phyloP scores from a whole-genome alignment of 2,113 vertebrate genomes.

The Aythya baeri region DNA sequence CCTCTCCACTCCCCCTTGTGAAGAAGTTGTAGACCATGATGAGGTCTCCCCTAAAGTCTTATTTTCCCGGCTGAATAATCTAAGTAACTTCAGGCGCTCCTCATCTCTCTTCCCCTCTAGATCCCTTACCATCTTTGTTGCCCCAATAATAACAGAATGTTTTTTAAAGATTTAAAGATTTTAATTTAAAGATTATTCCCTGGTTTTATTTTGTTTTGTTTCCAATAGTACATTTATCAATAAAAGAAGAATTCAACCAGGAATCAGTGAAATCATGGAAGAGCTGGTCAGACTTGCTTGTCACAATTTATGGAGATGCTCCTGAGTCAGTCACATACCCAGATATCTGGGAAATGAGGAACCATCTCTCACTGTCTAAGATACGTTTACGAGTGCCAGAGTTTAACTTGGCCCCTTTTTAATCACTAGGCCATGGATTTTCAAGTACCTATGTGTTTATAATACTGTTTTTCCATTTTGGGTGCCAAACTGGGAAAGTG shows the following conservation, averaged over 20 bases:
- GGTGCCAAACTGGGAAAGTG: neutral
- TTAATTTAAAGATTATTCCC: neutral
- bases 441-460: neutral
- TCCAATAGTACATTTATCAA: no score
- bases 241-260: neutral
- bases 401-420: neutral
- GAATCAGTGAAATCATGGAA: neutral
- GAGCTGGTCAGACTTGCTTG: neutral
- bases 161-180: no score
- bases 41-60: no score
- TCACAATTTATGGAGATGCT: neutral
- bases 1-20: no score
- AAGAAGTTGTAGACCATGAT: no score
- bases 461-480: neutral
- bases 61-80: no score
- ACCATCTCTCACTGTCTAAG: neutral
- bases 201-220: neutral
- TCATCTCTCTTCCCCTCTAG: no score
- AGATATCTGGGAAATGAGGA: neutral
- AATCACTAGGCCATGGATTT: fast-evolving
- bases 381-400: neutral
- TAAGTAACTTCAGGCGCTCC: no score
- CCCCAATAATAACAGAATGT: no score
- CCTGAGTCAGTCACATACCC: neutral
- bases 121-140: no score